These are phyloP conservation scores for Chelonus insularis DNA, from an alignment of 1,140 invertebrate species.

Conservation along the genomic window DNA sequence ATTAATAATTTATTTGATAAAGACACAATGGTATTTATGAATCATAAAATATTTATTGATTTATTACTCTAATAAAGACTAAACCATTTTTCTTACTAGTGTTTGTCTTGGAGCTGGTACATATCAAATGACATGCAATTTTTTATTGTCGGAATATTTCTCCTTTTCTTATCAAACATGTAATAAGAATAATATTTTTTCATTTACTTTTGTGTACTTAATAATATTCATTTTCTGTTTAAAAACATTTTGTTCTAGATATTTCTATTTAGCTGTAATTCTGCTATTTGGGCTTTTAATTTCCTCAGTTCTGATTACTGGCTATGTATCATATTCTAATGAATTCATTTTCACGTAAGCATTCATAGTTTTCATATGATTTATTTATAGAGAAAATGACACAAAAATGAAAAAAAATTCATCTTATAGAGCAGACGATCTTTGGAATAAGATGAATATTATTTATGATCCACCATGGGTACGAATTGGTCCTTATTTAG, in stretches of 20 bases:
- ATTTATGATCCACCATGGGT: slow-evolving; percentile 61
- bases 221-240: slow-evolving; percentile 20
- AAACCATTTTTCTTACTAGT: slow-evolving; percentile 55
- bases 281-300: too few species aligned
- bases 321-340: too few species aligned
- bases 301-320: too few species aligned
- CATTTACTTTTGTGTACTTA: background rate
- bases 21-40: slow-evolving; percentile 55
- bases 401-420: slow-evolving; percentile 13
- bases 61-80: background rate
- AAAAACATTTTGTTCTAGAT: too few species aligned
- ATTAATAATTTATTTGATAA: slow-evolving; percentile 65
- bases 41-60: background rate
- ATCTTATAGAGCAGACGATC: slow-evolving; percentile 54
- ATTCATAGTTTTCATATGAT: slow-evolving; percentile 9
- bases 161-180: slow-evolving; percentile 62
- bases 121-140: slow-evolving; percentile 82
- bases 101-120: slow-evolving; percentile 83
- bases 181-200: slow-evolving; percentile 44
- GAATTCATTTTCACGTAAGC: too few species aligned
- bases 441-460: slow-evolving; percentile 46
- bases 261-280: too few species aligned
- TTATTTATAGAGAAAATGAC: slow-evolving; percentile 4
- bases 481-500: slow-evolving; percentile 59
- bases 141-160: slow-evolving; percentile 63